phyloP scores from a whole-genome alignment of 2,797 vertebrate species.

The Phalloptychus januarius region DNA sequence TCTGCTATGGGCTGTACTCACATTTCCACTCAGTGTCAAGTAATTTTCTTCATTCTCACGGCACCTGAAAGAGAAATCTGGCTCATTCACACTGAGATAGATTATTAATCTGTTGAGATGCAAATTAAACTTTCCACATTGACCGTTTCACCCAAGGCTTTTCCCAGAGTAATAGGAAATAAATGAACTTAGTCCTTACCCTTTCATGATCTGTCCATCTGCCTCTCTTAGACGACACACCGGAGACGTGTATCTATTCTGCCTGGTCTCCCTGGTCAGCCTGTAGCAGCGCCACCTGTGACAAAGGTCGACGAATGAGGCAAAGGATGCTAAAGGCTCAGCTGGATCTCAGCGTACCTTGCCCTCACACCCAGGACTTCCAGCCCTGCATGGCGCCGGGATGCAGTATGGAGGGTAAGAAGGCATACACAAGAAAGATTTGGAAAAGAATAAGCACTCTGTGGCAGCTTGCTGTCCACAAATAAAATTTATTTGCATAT shows the following conservation, averaged over 20 bases:
- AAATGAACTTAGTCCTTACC: background rate
- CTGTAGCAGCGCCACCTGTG: slow-evolving; percentile 94
- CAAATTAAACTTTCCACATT: background rate
- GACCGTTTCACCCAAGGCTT: background rate
- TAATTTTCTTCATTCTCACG: background rate
- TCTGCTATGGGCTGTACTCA: slow-evolving; percentile 40
- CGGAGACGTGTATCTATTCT: slow-evolving; percentile 97
- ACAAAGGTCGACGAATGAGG: slow-evolving; percentile 94
- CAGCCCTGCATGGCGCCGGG: slow-evolving; percentile 96
- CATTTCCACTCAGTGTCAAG: slow-evolving; percentile 18
- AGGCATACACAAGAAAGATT: slow-evolving; percentile 9
- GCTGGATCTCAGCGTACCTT: slow-evolving; percentile 90
- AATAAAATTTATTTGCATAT: slow-evolving; percentile 10
- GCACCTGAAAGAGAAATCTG: background rate
- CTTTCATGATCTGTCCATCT: background rate
- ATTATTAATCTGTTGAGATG: slow-evolving; percentile 12
- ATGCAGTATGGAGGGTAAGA: slow-evolving; percentile 90
- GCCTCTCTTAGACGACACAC: slow-evolving; percentile 85
- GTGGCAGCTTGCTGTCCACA: slow-evolving; percentile 17
- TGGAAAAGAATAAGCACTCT: slow-evolving; percentile 11
- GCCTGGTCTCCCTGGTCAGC: slow-evolving; percentile 97
- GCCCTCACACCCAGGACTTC: slow-evolving; percentile 95
- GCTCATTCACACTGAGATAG: background rate
- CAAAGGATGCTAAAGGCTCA: slow-evolving; percentile 97
- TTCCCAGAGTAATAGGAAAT: background rate